Evolutionary conservation across 2,888 invertebrate genomes (phyloP), one percentile per base, ranked within the genome.

Genomic region (Buathra laborator): DNA sequence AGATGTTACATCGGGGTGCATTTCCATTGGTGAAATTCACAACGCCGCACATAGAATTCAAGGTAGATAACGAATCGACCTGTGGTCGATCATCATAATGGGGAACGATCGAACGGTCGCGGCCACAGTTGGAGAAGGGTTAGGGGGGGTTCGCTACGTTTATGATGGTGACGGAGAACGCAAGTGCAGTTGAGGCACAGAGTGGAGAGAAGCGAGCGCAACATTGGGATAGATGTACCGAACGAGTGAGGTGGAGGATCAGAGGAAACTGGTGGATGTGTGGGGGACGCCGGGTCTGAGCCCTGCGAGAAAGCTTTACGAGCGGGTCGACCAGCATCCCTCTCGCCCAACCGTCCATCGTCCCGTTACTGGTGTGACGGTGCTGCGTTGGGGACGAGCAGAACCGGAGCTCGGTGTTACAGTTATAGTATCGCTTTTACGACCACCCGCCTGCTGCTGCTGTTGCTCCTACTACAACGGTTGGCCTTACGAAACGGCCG

Each of bases 401-500:
- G 46, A 75, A 64, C 48, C 16, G 48, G 46, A 64, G 59, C 74
- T 70, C 44, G 68, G 29, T 71, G 84, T 83, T 86, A 86, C 81
- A 86, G 81, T 89, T 90, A 90, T 87, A 79, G 84, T 87, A 88
- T 86, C 84, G 86, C 76, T 87, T 90, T 90, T 90, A 90, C 86
- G 90, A 87, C 74, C 72, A 66, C 59, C 82, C 83, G 90, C 83
- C 88, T 88, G 88, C 64, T 66, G 66, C 66, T 46, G 24, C 48
- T 44, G 19, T 24, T 48, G 32, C 46, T 46, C 32, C 16, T 48
- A 14, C 9, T 32, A 19, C 71, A 71, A 62, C 43, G 76, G 51
- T 43, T 37, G 62, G 71, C 71, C 71, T 43, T 19, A 48, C 75
- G 66, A 76, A 76, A 76, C 66, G 76, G 51, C 66, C 51, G 64